These are phyloP conservation scores for Aporophyla nigra DNA, from an alignment of 2,888 invertebrate species.

Conservation along the genomic window DNA sequence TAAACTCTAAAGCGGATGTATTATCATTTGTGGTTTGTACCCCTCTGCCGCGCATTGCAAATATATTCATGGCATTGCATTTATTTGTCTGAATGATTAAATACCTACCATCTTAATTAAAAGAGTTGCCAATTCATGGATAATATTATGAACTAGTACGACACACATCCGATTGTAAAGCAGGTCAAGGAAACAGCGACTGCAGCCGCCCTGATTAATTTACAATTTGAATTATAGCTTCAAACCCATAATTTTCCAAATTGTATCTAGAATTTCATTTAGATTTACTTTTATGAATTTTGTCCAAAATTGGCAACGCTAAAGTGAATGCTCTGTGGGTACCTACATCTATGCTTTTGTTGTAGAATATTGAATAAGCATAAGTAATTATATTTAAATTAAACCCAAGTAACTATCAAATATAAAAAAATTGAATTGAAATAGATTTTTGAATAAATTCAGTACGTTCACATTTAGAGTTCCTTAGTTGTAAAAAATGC, in stretches of 20 bases:
- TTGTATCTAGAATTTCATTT: neutral
- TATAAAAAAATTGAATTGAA: neutral
- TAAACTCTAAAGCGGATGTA: conserved; percentile 90
- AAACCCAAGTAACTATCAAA: conserved; percentile 15
- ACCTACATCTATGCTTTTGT: conserved; percentile 80
- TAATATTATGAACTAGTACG: conserved; percentile 18
- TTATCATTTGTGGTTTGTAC: conserved; percentile 88
- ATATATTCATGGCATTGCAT: conserved; percentile 84
- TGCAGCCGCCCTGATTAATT: conserved; percentile 21
- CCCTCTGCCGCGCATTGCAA: conserved; percentile 85
- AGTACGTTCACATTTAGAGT: conserved; percentile 8
- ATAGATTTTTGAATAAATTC: conserved; percentile 7
- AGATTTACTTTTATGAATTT: neutral
- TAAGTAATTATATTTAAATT: conserved; percentile 20
- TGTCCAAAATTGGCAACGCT: conserved; percentile 72
- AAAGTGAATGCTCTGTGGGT: conserved; percentile 82
- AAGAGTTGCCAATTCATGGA: conserved; percentile 73
- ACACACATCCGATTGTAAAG: conserved; percentile 15
- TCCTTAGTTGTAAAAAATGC: conserved; percentile 20
- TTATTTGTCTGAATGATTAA: conserved; percentile 75
- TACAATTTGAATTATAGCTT: conserved; percentile 5
- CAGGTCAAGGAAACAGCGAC: conserved; percentile 26
- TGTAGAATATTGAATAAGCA: conserved; percentile 77
- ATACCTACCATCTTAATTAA: conserved; percentile 73
- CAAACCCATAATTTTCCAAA: neutral